These are phyloP conservation scores for Ciconia stormi DNA, from an alignment of 2,113 vertebrate species.

Conservation along the genomic window DNA sequence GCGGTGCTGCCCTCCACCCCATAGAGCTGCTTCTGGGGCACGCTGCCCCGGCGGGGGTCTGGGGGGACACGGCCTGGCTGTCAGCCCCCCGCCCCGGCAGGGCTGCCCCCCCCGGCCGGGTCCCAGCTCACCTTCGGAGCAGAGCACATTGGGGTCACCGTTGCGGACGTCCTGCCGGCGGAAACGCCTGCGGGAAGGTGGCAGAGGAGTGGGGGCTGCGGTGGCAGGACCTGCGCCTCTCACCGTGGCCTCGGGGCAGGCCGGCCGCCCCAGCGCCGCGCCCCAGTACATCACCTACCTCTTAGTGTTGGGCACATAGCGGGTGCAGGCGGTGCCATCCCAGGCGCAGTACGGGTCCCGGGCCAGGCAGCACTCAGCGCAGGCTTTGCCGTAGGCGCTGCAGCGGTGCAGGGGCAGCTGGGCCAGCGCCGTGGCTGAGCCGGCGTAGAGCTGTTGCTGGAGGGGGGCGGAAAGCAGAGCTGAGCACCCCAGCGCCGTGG, in stretches of 20 bases:
- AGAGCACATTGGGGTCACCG: slow-evolving; percentile 90
- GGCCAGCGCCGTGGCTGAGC: slow-evolving; percentile 82
- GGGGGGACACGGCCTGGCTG: neutral
- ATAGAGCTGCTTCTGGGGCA: slow-evolving; percentile 86
- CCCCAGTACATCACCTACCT: slow-evolving; percentile 67
- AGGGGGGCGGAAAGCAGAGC: neutral
- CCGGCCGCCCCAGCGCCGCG: rapidly evolving
- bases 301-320: slow-evolving; percentile 92
- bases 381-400: slow-evolving; percentile 89
- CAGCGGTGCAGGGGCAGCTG: slow-evolving; percentile 95
- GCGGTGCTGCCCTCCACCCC: slow-evolving; percentile 92
- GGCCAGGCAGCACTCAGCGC: slow-evolving; percentile 96
- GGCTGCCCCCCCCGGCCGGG: rapidly evolving
- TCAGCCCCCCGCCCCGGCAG: neutral
- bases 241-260: rapidly evolving
- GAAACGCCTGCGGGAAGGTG: slow-evolving; percentile 79
- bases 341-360: slow-evolving; percentile 96
- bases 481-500: neutral
- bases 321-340: slow-evolving; percentile 91
- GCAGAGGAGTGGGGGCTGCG: rapidly evolving
- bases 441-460: slow-evolving; percentile 94
- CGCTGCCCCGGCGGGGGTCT: slow-evolving; percentile 82
- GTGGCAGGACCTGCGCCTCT: rapidly evolving
- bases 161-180: slow-evolving; percentile 94
- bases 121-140: slow-evolving; percentile 84